Evolutionary conservation across 2,113 vertebrate genomes (phyloP), one percentile per base, ranked within the genome.

Genomic region (Myocastor coypus): DNA sequence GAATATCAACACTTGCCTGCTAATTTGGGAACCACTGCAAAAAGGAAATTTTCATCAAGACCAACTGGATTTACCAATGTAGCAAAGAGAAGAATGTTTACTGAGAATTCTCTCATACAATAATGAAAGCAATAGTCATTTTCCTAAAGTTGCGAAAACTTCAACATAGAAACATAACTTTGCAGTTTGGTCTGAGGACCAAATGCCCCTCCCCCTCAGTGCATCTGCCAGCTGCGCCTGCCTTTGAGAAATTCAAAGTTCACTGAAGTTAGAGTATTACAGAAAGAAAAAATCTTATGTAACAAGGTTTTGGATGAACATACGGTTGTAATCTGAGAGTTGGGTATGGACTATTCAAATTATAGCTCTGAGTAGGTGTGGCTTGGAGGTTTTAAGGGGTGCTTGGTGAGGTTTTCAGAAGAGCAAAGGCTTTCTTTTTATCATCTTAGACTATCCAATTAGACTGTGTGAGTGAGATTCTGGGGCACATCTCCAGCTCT

Each of bases 381-480:
- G 26, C 5, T 85, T 14, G 6, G 30, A 57, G 5, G 10, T 46
- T n/a, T 55, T 55, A 63, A 40, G n/a, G 3, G 37, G 16, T 17
- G 7, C n/a, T 50, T n/a, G 3, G 12, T 34, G 52, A 93, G 20
- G 0, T n/a, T 26, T 55, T 40, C 28, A 52, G n/a, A 52, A 69
- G 50, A 81, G 10, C 30, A 10, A 32, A 61, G n/a, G 34, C 1
- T 83, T 50, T 46, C 66, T 52, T 59, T 14, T 19, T 13, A 1
- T 14, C 16, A 28, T 42, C 13, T 69, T n/a, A 34, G 1, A 42
- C 26, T 42, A 46, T 42, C 5, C 13, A 19, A 34, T n/a, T 12
- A 26, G 11, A 59, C 2, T 0, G 24, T 0, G 20, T 1, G 24
- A 19, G 34, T 2, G 19, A 59, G 57, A 12, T 34, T 34, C 0